These are phyloP conservation scores for Aotus griseimembra DNA, from an alignment of 2,797 vertebrate species.

Conservation along the genomic window DNA sequence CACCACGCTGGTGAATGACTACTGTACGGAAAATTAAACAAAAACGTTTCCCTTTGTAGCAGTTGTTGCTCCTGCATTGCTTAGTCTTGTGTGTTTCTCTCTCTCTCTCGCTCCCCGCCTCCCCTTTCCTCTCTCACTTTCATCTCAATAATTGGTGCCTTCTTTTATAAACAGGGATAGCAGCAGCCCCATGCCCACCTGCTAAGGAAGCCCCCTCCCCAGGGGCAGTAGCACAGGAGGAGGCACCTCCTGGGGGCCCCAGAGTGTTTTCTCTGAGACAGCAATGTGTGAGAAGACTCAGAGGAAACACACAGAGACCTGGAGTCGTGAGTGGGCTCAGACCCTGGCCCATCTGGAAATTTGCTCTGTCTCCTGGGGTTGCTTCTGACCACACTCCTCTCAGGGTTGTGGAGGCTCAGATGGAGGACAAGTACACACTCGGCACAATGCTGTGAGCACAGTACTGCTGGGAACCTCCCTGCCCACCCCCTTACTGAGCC, in stretches of 20 bases:
- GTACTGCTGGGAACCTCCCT: too few relatives aligned
- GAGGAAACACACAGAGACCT: neutral
- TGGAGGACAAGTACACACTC: fast-evolving
- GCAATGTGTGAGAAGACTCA: neutral
- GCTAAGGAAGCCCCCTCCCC: neutral
- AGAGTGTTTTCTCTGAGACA: neutral
- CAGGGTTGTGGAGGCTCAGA: neutral
- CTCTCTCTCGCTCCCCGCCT: slow-evolving; percentile 1
- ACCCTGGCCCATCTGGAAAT: neutral
- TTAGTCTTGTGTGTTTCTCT: neutral
- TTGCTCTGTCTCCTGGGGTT: neutral
- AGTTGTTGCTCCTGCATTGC: neutral
- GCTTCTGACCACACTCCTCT: neutral
- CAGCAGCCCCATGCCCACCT: neutral
- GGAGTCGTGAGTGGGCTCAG: fast-evolving
- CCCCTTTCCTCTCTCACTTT: slow-evolving; percentile 43
- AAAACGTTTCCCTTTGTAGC: slow-evolving; percentile 63
- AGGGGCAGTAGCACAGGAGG: neutral
- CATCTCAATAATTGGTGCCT: neutral
- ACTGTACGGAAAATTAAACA: slow-evolving; percentile 66
- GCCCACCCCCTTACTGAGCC: too few relatives aligned
- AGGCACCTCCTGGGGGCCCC: neutral
- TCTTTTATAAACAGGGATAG: slow-evolving; percentile 24
- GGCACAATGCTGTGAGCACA: neutral
- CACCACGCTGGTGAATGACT: slow-evolving; percentile 48